Evolutionary conservation across 2,113 vertebrate species (phyloP), one percentile per base, ranked within the genome.

Genomic region (Panthera uncia): DNA sequence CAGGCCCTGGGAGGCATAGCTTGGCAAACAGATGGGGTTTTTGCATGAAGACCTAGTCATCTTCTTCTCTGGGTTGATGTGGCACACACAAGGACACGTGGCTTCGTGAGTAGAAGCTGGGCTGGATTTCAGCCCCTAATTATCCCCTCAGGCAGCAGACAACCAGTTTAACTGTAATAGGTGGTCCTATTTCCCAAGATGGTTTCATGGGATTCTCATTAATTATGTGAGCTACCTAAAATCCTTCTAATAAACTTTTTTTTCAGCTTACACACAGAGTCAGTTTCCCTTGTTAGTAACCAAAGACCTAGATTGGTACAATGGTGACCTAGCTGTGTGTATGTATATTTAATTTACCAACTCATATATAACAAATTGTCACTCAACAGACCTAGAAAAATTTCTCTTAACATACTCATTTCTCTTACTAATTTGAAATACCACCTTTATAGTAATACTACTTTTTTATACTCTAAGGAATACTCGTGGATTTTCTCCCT

Each of bases 261-360:
- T 95, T 82, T 95, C 57, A 96, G 18, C 45, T 93, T 90, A 82
- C 55, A 29, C 23, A 33, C 29, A 88, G 36, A 95, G n/a, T 76
- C n/a, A 36, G 36, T 33, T 94, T 94, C 78, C 13, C 38, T 84
- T 80, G 52, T 41, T 68, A 73, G 11, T 18, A 87, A 36, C 41
- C 38, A 71, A 78, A 76, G 90, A 41, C 11, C 27, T 55, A 19
- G 10, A 74, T 41, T 61, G 33, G 5, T 33, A 48, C 31, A 65
- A 33, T 27, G 25, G 8, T 93, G 12, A 87, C 78, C 65, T 78
- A 41, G 57, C 27, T 55, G 1, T 71, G 50, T n/a, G 31, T 45
- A 27, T 61, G 8, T 18, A 50, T 15, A 38, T 33, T 89, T 68
- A 92, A 74, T 76, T 68, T 88, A 68, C 36, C 76, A 89, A 57